Conservation (phyloP, 2,797 vertebrate genomes). For the Aeoliscus strigatus region DNA sequence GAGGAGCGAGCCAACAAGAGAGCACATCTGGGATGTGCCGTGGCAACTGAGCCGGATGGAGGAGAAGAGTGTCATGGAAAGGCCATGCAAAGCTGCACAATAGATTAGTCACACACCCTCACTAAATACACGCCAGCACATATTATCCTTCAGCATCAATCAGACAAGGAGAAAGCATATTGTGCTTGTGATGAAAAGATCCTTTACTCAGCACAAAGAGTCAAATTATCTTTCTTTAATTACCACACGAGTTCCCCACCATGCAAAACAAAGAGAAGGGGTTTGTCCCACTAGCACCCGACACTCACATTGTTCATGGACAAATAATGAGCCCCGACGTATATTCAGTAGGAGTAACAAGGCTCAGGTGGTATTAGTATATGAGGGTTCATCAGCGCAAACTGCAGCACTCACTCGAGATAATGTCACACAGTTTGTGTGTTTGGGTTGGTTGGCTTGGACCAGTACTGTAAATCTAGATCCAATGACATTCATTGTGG, state of each 20-base stretch:
- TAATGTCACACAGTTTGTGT: constrained; percentile 28
- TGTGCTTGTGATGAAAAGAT: constrained; percentile 54
- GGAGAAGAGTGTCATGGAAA: constrained; percentile 48
- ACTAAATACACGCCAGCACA: constrained; percentile 34
- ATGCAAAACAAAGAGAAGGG: constrained; percentile 35
- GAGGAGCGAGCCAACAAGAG: constrained; percentile 39
- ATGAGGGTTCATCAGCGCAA: constrained; percentile 25
- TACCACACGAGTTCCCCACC: constrained; percentile 26
- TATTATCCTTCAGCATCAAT: constrained; percentile 48
- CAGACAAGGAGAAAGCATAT: constrained; percentile 36
- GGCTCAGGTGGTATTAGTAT: constrained; percentile 34
- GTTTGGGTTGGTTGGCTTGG: constrained; percentile 3
- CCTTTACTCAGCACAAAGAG: constrained; percentile 35
- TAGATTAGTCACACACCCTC: constrained; percentile 42
- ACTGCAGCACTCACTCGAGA: constrained; percentile 8
- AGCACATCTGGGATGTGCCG: constrained; percentile 56
- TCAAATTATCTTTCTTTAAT: constrained; percentile 61
- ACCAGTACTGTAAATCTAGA: constrained; percentile 7
- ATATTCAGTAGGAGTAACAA: constrained; percentile 14
- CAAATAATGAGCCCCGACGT: constrained; percentile 34
- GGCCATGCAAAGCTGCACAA: constrained; percentile 45
- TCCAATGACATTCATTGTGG: constrained; percentile 8
- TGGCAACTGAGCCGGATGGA: constrained; percentile 65
- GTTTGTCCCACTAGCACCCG: constrained; percentile 21
- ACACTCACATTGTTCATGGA: constrained; percentile 13